Evolutionary conservation across 2,113 vertebrate species (phyloP).

Genomic region (human): GRCh38 chr5:140227001-140227500

Average conservation of each 20-base stretch:
- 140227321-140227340: neutral
- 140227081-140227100: neutral
- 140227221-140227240: neutral
- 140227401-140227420: neutral
- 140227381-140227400: neutral
- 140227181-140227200: neutral
- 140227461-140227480: neutral
- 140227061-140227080: neutral
- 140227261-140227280: neutral
- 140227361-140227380: rapidly evolving
- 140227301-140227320: neutral
- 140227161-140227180: neutral
- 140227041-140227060: neutral
- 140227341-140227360: neutral
- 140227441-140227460: neutral
- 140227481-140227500: neutral
- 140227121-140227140: neutral
- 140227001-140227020: neutral
- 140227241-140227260: neutral
- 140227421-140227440: neutral
- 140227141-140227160: neutral
- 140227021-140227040: neutral
- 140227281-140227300: neutral
- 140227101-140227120: neutral
- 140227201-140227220: neutral